Evolutionary conservation across 2,888 invertebrate species (phyloP).

Genomic region (Chrysina gloriosa): DNA sequence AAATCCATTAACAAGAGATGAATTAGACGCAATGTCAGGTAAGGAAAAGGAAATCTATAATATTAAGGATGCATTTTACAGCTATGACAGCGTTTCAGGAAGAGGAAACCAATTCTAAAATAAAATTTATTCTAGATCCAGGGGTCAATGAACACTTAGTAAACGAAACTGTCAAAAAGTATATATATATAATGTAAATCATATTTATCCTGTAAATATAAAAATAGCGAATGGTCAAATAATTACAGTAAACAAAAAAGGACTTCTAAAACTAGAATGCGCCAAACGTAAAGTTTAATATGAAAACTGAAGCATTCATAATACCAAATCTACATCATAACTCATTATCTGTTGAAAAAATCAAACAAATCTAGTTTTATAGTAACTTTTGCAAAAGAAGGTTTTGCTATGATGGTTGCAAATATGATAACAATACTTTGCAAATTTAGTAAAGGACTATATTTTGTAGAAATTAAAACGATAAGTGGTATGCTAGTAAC

Average conservation of each 20-base stretch:
- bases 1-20: neutral
- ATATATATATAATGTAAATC: no score
- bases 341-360: neutral
- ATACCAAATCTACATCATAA: neutral
- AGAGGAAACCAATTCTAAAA: neutral
- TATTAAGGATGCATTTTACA: slow-evolving; percentile 1
- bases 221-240: slow-evolving; percentile 1
- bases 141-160: slow-evolving; percentile 2
- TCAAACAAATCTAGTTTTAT: neutral
- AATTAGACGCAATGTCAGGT: neutral
- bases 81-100: slow-evolving; percentile 1
- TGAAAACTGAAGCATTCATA: slow-evolving; percentile 1
- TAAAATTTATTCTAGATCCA: slow-evolving; percentile 7
- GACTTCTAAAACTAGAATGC: neutral
- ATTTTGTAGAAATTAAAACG: neutral
- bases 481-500: no score
- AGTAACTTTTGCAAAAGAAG: neutral
- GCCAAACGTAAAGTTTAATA: neutral
- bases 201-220: slow-evolving; percentile 12
- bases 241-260: neutral
- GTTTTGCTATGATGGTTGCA: neutral
- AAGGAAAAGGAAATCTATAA: slow-evolving; percentile 1
- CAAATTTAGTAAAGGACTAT: no score
- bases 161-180: neutral
- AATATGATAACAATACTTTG: neutral